Percentiles rank a stretch among this genome's conserved stretches.
Conservation (phyloP, 2,888 invertebrate genomes). For the Melanotus villosus region DNA sequence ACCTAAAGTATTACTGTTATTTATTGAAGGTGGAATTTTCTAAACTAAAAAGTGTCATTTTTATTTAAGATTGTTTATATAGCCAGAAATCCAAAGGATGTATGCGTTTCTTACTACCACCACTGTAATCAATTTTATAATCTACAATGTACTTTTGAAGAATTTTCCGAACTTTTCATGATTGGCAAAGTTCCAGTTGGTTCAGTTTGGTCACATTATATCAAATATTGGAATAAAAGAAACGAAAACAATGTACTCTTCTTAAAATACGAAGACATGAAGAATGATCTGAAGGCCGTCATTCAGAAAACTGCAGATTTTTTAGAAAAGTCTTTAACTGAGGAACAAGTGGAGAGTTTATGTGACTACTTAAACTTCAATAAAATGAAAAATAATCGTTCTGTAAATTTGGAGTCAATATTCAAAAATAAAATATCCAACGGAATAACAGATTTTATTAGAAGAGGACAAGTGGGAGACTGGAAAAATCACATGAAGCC, state of each 20-base stretch:
- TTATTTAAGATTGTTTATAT: constrained; percentile 84
- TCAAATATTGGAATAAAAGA: constrained; percentile 79
- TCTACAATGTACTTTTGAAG: constrained; percentile 74
- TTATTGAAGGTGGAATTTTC: no score
- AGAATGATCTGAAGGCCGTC: constrained; percentile 76
- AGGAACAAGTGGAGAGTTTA: constrained; percentile 73
- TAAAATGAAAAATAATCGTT: constrained; percentile 73
- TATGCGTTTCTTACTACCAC: constrained; percentile 90
- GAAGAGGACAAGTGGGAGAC: constrained; percentile 69
- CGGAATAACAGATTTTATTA: constrained; percentile 66
- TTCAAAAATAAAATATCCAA: constrained; percentile 59
- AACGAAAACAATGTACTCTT: constrained; percentile 82
- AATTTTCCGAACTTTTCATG: constrained; percentile 83
- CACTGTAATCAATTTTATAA: constrained; percentile 83
- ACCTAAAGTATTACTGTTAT: constrained; percentile 84
- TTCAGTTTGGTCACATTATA: constrained; percentile 76
- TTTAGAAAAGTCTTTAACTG: constrained; percentile 76
- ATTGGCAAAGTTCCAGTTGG: constrained; percentile 77
- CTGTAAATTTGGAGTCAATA: constrained; percentile 71
- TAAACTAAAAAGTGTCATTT: neutral
- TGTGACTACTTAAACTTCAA: constrained; percentile 61
- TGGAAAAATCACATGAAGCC: constrained; percentile 76
- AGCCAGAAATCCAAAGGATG: constrained; percentile 91
- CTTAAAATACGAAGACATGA: constrained; percentile 88
- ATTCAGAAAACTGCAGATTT: constrained; percentile 81